These are phyloP conservation scores for Megaceryle maxima DNA, from an alignment of 2,113 vertebrate species.

Conservation along the genomic window DNA sequence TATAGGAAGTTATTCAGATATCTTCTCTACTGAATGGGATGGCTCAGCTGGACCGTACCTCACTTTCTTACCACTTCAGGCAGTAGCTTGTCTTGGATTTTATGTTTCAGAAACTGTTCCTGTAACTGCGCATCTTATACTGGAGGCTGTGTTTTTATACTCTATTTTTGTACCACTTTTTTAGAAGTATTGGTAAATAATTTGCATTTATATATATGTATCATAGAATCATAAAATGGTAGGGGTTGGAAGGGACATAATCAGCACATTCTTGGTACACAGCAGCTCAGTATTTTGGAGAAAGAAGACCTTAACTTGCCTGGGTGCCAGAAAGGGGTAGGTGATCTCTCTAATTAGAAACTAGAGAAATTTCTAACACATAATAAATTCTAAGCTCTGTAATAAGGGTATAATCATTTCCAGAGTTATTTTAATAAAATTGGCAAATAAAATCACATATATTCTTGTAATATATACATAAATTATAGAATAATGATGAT, in stretches of 20 bases:
- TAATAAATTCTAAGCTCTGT: not conserved
- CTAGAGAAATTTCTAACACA: not conserved
- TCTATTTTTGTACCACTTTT: too few species aligned
- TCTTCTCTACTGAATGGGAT: not conserved
- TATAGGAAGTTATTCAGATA: not conserved
- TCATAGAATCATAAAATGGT: too few species aligned
- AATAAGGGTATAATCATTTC: not conserved
- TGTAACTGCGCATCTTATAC: not conserved
- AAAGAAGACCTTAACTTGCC: not conserved
- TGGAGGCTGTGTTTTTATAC: not conserved
- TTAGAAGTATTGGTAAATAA: too few species aligned
- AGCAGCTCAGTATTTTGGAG: not conserved
- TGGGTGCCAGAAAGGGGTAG: rapidly evolving
- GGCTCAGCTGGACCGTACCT: not conserved
- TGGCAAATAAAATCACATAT: not conserved
- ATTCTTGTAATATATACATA: not conserved
- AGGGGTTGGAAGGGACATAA: not conserved
- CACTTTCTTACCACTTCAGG: not conserved
- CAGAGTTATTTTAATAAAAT: not conserved
- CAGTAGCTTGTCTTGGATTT: not conserved
- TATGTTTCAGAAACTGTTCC: not conserved
- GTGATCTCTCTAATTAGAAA: not conserved
- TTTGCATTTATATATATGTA: too few species aligned
- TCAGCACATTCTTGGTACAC: not conserved
- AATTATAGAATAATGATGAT: not conserved